phyloP scores from a whole-genome alignment of 2,888 invertebrate species.

The Nymphalis c-album region DNA sequence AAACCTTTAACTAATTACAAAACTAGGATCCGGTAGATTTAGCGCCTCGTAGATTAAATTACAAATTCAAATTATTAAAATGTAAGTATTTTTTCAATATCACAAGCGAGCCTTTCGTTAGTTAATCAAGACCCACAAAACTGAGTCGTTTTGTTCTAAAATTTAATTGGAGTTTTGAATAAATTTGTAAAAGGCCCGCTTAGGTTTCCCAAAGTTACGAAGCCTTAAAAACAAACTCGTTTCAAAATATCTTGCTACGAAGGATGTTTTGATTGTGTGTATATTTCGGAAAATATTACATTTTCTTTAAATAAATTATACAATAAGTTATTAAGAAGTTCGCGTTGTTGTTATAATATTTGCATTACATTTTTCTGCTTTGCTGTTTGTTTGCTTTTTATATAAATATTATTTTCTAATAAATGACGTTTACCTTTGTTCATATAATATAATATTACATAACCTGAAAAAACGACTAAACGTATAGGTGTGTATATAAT shows the following conservation, averaged over 20 bases:
- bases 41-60: neutral
- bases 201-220: conserved; percentile 63
- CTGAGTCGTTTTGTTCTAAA: conserved; percentile 34
- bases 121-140: conserved; percentile 26
- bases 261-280: neutral
- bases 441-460: no score
- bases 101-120: conserved; percentile 21
- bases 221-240: conserved; percentile 64
- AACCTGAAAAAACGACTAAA: no score
- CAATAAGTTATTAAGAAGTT: no score
- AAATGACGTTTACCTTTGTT: no score
- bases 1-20: neutral
- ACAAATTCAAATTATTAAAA: neutral
- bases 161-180: conserved; percentile 49
- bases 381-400: no score
- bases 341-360: no score
- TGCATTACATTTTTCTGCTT: no score
- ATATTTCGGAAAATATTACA: no score
- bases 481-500: no score
- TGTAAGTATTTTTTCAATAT: neutral
- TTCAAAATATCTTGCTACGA: conserved; percentile 46
- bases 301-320: no score
- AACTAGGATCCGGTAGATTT: neutral
- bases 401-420: no score
- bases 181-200: conserved; percentile 54